These are phyloP conservation scores for Oscarella lobularis DNA, from an alignment of 37 sponge, comb jelly and placozoan genomes.

Conservation along the genomic window DNA sequence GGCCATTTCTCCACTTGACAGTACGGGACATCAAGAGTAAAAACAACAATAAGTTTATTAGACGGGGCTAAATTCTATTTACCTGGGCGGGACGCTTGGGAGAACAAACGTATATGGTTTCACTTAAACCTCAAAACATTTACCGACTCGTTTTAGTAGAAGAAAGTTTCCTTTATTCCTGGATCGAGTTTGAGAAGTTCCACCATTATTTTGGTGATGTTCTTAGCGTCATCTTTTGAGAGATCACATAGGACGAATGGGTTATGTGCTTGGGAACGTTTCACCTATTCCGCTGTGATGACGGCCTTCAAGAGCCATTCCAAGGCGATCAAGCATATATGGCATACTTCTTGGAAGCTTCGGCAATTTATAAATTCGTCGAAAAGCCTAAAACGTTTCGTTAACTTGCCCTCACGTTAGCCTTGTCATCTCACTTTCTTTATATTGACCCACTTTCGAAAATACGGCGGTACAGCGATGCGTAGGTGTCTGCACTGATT, in stretches of 20 bases:
- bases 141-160: too few relatives aligned
- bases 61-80: too few relatives aligned
- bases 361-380: background rate
- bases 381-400: background rate
- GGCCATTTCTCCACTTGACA: too few relatives aligned
- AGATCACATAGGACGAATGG: background rate
- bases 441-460: conserved; percentile 59
- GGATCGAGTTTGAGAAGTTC: background rate
- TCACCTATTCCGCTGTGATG: conserved; percentile 65
- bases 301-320: conserved; percentile 32
- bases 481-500: conserved; percentile 32
- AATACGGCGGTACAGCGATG: conserved; percentile 25
- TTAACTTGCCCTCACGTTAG: background rate
- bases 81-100: too few relatives aligned
- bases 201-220: conserved; percentile 49
- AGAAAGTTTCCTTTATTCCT: too few relatives aligned
- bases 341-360: background rate
- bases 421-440: conserved; percentile 15
- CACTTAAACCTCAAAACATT: too few relatives aligned
- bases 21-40: too few relatives aligned
- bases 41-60: too few relatives aligned
- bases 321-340: conserved; percentile 34
- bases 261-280: background rate
- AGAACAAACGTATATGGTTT: too few relatives aligned
- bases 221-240: conserved; percentile 47